Percentiles rank a stretch among this genome's conserved stretches.
Evolutionary conservation across 2,888 invertebrate species (phyloP).

Genomic region (Peribatodes rhomboidaria): DNA sequence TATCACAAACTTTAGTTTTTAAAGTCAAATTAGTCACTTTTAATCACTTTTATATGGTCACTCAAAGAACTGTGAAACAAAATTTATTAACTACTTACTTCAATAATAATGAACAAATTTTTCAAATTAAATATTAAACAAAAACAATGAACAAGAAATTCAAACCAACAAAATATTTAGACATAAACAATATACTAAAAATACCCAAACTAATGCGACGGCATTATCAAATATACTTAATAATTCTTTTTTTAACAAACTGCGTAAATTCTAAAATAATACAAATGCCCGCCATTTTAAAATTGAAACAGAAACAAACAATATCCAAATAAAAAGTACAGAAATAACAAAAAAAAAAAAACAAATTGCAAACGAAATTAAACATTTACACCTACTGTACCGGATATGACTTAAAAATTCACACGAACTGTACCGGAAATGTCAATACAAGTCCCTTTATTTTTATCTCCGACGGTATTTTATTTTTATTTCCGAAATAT

Average conservation of each 20-base stretch:
- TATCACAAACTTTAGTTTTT: background rate
- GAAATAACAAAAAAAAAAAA: no score
- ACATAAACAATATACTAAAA: no score
- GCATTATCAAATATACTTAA: background rate
- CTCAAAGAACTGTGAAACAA: background rate
- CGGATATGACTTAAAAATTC: background rate
- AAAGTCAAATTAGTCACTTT: constrained; percentile 16
- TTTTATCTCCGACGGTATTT: background rate
- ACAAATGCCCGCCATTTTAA: background rate
- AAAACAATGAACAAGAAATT: no score
- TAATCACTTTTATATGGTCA: constrained; percentile 1
- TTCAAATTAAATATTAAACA: background rate
- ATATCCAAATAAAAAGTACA: no score
- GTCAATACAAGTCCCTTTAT: background rate
- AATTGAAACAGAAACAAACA: background rate
- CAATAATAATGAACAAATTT: background rate
- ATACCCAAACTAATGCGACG: background rate
- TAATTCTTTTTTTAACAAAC: background rate
- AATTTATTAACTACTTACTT: background rate
- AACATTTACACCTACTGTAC: background rate
- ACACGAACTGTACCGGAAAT: background rate
- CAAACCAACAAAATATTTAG: no score
- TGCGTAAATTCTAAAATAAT: background rate
- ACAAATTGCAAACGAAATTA: no score
- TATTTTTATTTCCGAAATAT: constrained; percentile 36